Conservation (phyloP, 2,888 invertebrate species). For the Pollenia amentaria region DNA sequence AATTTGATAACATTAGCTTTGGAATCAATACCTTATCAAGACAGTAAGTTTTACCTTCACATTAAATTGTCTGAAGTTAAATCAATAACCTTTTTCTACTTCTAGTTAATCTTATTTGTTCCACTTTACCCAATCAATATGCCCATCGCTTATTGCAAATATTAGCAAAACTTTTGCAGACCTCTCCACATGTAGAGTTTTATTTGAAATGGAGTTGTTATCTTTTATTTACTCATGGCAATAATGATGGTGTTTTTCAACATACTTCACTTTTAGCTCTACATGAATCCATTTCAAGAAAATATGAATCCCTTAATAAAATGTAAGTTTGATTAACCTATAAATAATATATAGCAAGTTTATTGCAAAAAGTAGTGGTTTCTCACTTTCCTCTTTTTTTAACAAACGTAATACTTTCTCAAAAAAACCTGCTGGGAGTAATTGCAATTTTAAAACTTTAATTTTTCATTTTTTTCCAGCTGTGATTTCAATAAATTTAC, state of each 20-base stretch:
- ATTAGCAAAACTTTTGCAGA: slow-evolving; percentile 90
- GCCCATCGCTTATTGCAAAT: slow-evolving; percentile 90
- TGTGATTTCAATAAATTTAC: slow-evolving; percentile 96
- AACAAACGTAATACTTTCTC: not conserved
- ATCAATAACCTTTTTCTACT: slow-evolving; percentile 14
- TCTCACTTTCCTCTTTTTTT: slow-evolving; percentile 22
- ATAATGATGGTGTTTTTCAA: slow-evolving; percentile 86
- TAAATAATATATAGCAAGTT: not conserved
- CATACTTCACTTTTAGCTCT: slow-evolving; percentile 89
- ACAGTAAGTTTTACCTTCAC: slow-evolving; percentile 87
- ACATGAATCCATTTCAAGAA: slow-evolving; percentile 91
- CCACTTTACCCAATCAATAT: slow-evolving; percentile 90
- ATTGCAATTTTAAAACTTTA: not conserved
- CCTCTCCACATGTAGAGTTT: slow-evolving; percentile 94
- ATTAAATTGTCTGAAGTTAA: not conserved
- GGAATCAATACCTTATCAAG: slow-evolving; percentile 91
- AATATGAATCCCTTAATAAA: slow-evolving; percentile 92
- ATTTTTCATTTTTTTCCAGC: slow-evolving; percentile 84
- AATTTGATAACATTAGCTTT: slow-evolving; percentile 91
- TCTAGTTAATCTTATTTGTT: slow-evolving; percentile 90
- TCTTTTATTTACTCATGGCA: slow-evolving; percentile 88
- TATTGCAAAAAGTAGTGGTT: too few species aligned
- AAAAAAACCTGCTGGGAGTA: too few species aligned
- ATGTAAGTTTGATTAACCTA: slow-evolving; percentile 87
- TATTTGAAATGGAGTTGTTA: slow-evolving; percentile 92